phyloP scores from a whole-genome alignment of 2,888 invertebrate species.

The Cryptus armator region DNA sequence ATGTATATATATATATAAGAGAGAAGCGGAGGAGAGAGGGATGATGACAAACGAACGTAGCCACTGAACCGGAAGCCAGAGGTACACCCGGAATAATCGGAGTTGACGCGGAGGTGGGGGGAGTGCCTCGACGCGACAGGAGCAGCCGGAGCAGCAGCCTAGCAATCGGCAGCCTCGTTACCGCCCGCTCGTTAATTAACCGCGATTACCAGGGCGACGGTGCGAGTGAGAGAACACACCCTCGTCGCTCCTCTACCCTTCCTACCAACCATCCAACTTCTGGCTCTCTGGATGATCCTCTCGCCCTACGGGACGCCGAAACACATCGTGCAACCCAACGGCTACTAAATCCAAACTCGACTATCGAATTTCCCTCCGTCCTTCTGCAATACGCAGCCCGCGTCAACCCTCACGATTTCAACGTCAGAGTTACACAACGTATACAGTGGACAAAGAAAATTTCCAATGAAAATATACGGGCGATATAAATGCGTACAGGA shows the following conservation, averaged over 20 bases:
- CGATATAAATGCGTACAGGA: neutral
- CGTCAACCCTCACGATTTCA: neutral
- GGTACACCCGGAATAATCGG: constrained; percentile 78
- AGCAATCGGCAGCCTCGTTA: constrained; percentile 82
- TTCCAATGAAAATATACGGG: neutral
- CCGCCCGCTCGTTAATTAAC: constrained; percentile 81
- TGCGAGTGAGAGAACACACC: constrained; percentile 77
- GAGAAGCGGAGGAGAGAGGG: constrained; percentile 31
- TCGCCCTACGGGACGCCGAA: constrained; percentile 21
- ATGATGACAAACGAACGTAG: constrained; percentile 74
- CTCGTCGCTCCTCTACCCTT: constrained; percentile 36
- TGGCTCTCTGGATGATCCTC: constrained; percentile 21
- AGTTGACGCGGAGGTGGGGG: constrained; percentile 70
- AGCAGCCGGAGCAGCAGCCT: constrained; percentile 62
- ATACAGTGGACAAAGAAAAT: neutral
- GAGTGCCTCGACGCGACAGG: constrained; percentile 59
- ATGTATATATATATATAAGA: constrained; percentile 32
- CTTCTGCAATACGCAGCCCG: neutral
- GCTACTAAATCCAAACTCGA: constrained; percentile 29
- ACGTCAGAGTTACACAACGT: neutral
- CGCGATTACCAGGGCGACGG: constrained; percentile 80
- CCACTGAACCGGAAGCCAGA: constrained; percentile 76
- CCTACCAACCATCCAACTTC: constrained; percentile 33
- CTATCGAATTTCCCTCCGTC: constrained; percentile 26
- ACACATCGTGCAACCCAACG: constrained; percentile 13